A percentile compares a stretch with the other conserved stretches of the same genome.
These are phyloP conservation scores for Ellobius talpinus DNA, from an alignment of 2,113 vertebrate species.

Conservation along the genomic window DNA sequence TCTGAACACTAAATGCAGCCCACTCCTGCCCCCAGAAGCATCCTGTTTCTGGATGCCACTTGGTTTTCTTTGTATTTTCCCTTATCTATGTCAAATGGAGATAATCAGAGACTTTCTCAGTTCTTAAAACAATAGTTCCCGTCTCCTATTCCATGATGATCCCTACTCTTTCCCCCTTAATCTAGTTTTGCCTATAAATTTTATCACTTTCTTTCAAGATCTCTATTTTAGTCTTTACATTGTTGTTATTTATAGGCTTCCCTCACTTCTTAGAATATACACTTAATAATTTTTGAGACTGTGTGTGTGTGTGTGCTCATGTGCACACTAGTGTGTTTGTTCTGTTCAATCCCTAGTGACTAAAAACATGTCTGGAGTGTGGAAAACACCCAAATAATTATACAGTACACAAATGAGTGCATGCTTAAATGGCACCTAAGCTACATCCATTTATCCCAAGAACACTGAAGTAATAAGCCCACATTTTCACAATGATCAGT, in stretches of 20 bases:
- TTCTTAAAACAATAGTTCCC: not conserved
- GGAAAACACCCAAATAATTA: not conserved
- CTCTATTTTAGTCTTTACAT: not conserved
- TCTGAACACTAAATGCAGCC: not conserved
- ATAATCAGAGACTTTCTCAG: not conserved
- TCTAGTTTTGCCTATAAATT: not conserved
- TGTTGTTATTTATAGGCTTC: not conserved
- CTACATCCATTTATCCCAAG: not conserved
- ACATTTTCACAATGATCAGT: not conserved
- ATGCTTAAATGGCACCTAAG: not conserved
- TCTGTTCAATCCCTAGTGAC: not conserved
- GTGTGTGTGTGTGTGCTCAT: not conserved
- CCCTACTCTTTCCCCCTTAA: not conserved
- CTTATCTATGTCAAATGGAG: not conserved
- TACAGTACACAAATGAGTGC: not conserved
- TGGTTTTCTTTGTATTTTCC: not conserved
- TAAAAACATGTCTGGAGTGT: not conserved
- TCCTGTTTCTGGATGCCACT: not conserved
- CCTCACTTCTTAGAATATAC: not conserved
- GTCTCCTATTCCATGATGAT: not conserved
- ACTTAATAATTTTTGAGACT: not conserved
- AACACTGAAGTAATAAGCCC: constrained; percentile 2
- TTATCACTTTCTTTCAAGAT: not conserved
- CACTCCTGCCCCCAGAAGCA: not conserved
- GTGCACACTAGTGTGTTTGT: not conserved